Evolutionary conservation across 2,797 vertebrate genomes (phyloP).

Genomic region (Sebastes cheni): DNA sequence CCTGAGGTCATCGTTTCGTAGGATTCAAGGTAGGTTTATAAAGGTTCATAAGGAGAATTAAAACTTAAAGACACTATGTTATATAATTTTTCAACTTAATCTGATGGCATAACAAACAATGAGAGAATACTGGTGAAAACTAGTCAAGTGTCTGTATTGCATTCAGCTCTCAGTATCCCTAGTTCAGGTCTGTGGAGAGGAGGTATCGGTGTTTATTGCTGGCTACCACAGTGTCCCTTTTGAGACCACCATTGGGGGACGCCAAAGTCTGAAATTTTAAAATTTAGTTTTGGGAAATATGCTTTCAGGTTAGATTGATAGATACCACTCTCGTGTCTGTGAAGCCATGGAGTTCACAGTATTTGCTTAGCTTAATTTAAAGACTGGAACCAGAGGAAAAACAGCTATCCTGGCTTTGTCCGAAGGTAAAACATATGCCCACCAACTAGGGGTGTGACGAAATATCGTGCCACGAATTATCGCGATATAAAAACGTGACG

Average conservation of each 20-base stretch:
- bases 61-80: background rate
- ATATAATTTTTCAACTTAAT: background rate
- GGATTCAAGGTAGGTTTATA: conserved; percentile 65
- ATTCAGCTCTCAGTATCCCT: background rate
- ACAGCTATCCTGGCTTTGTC: background rate
- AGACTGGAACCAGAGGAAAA: background rate
- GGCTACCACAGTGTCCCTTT: background rate
- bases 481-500: too few species aligned
- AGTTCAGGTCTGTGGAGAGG: background rate
- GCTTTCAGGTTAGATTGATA: background rate
- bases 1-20: conserved; percentile 56
- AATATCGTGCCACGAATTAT: too few species aligned
- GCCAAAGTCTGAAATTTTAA: background rate
- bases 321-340: background rate
- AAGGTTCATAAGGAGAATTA: background rate
- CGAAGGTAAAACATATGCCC: too few species aligned
- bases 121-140: background rate
- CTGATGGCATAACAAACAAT: background rate
- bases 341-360: background rate
- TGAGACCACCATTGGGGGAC: background rate
- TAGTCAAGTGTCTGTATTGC: background rate
- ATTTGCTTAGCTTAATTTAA: background rate
- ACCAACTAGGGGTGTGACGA: too few species aligned
- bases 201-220: background rate
- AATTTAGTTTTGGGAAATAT: background rate